Base-by-base conservation (phyloP, 2,797 vertebrate species). In the Sebastes ruberrimus region DNA sequence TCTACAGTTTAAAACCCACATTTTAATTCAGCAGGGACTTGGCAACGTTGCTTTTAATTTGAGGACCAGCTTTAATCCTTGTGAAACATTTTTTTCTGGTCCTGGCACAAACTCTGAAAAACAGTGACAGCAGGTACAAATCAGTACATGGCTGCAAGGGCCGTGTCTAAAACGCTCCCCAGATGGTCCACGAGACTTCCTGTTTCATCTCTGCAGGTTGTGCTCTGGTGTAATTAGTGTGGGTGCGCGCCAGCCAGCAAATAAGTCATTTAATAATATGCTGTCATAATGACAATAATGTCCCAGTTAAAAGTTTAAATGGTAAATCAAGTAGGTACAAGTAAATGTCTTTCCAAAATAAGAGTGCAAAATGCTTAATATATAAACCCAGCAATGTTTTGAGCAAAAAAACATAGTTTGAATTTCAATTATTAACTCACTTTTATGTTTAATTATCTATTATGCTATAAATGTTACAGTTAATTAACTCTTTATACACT, bases 111-210 rank as follows among this genome's bases (percentile, higher is more conserved):
- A 78, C 52, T 83, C 65, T 79, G 57, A 91, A 85, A 86, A 87
- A 84, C 84, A 82, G 80, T 7, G 22, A 78, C 85, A 92, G 88
- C 86, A 92, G 88, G 82, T 86, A 86, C 78, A 81, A 88, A 85
- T 64, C 79, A 66, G 72, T 56, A 69, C 82, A 84, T 73, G 81
- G 72, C 71, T 77, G 73, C 27, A 70, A 81, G 76, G 53, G 63
- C 71, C 1, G 23, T 68, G 69, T 81, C 60, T 63, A 71, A 83
- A 92, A 63, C 6, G 22, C 72, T 86, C 63, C 81, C n/a, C 91
- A 91, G 87, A 90, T 90, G 89, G 82, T 84, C 81, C 74, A 32
- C 6, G 23, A 85, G 64, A 76, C 70, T 72, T 74, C 52, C 74
- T 69, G 74, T 81, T 84, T 88, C 86, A 85, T 88, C 88, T 88